Evolutionary conservation across 2,888 invertebrate genomes (phyloP).

Genomic region (Cheilosia variabilis): DNA sequence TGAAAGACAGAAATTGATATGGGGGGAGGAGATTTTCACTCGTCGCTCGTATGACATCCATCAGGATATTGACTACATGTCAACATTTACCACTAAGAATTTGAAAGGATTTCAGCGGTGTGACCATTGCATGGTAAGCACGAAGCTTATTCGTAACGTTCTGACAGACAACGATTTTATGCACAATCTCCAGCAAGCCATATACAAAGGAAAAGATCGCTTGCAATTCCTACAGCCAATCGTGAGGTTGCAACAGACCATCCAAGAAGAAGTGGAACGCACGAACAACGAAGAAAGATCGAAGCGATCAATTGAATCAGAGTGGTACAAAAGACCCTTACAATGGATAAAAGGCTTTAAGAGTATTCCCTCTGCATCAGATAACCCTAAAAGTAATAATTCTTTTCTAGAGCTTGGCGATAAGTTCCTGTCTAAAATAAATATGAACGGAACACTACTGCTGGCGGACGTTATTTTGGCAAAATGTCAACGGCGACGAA

Average conservation of each 20-base stretch:
- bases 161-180: slow-evolving; percentile 29
- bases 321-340: slow-evolving; percentile 14
- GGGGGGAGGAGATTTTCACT: not conserved
- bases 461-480: slow-evolving; percentile 34
- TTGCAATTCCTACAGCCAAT: slow-evolving; percentile 11
- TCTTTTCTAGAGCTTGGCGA: slow-evolving; percentile 20
- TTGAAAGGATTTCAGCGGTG: slow-evolving; percentile 15
- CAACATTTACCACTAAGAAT: not conserved
- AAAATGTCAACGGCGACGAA: slow-evolving; percentile 26
- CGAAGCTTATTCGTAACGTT: slow-evolving; percentile 23
- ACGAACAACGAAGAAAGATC: not conserved
- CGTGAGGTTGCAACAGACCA: not conserved
- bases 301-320: not conserved
- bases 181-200: not conserved
- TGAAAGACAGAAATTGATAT: not conserved
- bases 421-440: slow-evolving; percentile 19
- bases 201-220: not conserved
- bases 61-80: slow-evolving; percentile 34
- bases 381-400: not conserved
- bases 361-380: not conserved
- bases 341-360: slow-evolving; percentile 1
- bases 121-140: slow-evolving; percentile 22
- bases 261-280: not conserved
- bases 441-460: slow-evolving; percentile 34
- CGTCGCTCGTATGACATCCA: not conserved